These are phyloP conservation scores for Anomalospiza imberbis DNA, from an alignment of 2,797 vertebrate genomes.

Conservation along the genomic window DNA sequence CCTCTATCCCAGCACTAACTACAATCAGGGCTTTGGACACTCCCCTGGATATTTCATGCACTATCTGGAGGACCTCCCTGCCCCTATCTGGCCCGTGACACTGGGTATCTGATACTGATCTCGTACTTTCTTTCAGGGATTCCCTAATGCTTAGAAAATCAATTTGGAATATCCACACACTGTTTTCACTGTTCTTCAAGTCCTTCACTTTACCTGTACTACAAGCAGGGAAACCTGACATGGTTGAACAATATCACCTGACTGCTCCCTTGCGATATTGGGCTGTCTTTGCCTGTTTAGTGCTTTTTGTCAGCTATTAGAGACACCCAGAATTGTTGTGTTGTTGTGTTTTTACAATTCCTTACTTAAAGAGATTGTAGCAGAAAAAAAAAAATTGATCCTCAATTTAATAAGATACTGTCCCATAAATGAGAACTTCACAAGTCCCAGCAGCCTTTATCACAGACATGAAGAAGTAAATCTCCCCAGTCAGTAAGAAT, in stretches of 20 bases:
- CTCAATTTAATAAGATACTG: not conserved
- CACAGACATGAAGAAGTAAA: not conserved
- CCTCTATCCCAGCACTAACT: not conserved
- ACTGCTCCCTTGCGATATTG: not conserved
- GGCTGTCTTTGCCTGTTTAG: not conserved
- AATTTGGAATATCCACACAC: not conserved
- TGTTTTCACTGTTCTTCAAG: not conserved
- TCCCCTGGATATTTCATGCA: not conserved
- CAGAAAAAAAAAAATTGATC: not conserved
- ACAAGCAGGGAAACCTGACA: not conserved
- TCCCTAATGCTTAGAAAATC: not conserved
- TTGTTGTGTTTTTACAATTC: not conserved
- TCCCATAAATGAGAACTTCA: not conserved
- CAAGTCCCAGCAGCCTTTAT: not conserved
- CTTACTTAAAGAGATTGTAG: not conserved
- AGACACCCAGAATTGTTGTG: not conserved
- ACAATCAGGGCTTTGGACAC: not conserved
- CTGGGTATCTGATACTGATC: not conserved
- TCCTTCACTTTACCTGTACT: not conserved
- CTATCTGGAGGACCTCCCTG: not conserved
- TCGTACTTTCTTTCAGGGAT: not conserved
- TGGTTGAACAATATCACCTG: not conserved
- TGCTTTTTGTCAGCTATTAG: not conserved
- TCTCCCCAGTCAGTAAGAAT: constrained; percentile 50
- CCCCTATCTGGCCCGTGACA: accelerated